phyloP scores from a whole-genome alignment of 92 coral and sea anemone species.

The Parazoanthus darwini region DNA sequence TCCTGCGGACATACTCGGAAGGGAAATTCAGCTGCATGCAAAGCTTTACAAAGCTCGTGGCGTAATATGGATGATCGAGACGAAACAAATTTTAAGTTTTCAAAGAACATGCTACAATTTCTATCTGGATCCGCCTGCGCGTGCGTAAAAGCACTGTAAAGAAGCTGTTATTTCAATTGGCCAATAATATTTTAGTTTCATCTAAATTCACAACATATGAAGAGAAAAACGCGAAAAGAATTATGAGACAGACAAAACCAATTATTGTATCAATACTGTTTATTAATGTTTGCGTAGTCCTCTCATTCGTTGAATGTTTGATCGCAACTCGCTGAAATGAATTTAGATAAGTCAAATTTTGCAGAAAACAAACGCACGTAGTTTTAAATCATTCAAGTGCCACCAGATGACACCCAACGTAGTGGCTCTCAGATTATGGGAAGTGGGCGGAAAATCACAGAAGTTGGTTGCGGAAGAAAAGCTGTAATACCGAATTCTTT shows the following conservation, averaged over 20 bases:
- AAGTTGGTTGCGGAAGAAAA: neutral
- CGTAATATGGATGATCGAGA: too few relatives aligned
- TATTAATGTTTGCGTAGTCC: neutral
- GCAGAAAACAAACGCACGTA: neutral
- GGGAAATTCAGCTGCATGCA: neutral
- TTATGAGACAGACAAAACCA: neutral
- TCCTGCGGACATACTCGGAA: too few relatives aligned
- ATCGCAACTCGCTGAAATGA: neutral
- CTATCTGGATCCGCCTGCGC: too few relatives aligned
- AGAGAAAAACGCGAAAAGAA: neutral
- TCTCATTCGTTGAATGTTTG: neutral
- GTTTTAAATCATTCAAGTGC: neutral
- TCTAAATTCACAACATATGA: too few relatives aligned
- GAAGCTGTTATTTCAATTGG: neutral
- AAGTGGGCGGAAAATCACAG: slow-evolving; percentile 7
- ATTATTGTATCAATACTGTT: neutral
- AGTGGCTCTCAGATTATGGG: neutral
- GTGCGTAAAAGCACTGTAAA: too few relatives aligned
- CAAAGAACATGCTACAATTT: neutral
- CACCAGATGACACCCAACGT: neutral
- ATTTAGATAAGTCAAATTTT: neutral
- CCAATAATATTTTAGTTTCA: neutral
- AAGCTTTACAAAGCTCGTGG: neutral
- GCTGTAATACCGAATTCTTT: neutral
- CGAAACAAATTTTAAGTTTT: neutral